These are phyloP conservation scores for Holacanthus passer DNA, from an alignment of 2,113 vertebrate genomes.

Conservation along the genomic window DNA sequence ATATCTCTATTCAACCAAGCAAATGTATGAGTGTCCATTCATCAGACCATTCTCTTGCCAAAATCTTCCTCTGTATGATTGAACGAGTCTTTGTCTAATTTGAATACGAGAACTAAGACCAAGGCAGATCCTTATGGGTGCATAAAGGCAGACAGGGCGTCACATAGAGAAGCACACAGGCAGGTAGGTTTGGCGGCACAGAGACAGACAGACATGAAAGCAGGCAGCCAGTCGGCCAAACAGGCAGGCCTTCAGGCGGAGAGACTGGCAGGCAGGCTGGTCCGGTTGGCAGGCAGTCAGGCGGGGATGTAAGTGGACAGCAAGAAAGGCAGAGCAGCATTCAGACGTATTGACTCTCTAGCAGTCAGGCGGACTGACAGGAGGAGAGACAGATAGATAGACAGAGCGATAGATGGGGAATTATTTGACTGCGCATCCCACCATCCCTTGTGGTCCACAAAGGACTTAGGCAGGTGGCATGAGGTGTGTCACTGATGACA, in stretches of 20 bases:
- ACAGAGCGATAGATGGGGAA: conserved; percentile 48
- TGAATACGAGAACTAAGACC: background rate
- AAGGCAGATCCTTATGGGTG: background rate
- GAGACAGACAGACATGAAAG: conserved; percentile 50
- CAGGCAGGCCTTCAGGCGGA: conserved; percentile 49
- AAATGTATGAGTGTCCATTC: background rate
- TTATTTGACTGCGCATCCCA: conserved; percentile 57
- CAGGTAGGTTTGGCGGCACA: background rate
- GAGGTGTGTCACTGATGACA: conserved; percentile 50
- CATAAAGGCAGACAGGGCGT: conserved; percentile 19
- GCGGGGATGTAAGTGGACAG: conserved; percentile 63
- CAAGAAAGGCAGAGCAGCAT: conserved; percentile 51
- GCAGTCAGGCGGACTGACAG: conserved; percentile 59
- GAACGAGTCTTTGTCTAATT: background rate
- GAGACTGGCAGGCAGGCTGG: conserved; percentile 54
- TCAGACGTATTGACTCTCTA: conserved; percentile 59
- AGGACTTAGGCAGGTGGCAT: conserved; percentile 38
- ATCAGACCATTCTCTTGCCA: background rate
- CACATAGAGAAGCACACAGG: conserved; percentile 30
- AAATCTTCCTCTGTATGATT: background rate
- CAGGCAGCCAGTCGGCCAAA: conserved; percentile 43
- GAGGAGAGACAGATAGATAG: conserved; percentile 36
- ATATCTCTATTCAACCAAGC: background rate
- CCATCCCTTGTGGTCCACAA: conserved; percentile 44
- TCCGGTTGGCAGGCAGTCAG: conserved; percentile 50